Percentiles rank a stretch among this genome's conserved stretches.
Evolutionary conservation across 2,888 invertebrate genomes (phyloP).

Genomic region (Dasypogon diadema): DNA sequence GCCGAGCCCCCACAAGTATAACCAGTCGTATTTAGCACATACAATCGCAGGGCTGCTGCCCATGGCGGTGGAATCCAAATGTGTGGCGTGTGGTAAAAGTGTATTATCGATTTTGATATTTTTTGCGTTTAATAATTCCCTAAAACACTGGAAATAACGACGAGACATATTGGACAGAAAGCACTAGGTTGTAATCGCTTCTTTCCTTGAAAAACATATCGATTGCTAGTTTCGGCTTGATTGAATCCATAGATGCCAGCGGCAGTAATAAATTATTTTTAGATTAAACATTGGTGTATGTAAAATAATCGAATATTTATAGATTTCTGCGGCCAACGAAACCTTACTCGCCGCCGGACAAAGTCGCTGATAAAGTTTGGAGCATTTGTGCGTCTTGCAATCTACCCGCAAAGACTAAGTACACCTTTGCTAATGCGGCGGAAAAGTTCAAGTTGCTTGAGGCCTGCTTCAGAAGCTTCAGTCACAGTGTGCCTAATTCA

Average conservation of each 20-base stretch:
- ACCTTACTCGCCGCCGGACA: constrained; percentile 78
- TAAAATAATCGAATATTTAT: constrained; percentile 57
- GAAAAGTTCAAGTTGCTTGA: constrained; percentile 78
- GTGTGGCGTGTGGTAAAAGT: constrained; percentile 51
- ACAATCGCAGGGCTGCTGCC: neutral
- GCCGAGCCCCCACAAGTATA: neutral
- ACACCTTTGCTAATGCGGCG: constrained; percentile 59
- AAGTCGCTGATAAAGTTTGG: constrained; percentile 74
- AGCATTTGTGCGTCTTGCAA: constrained; percentile 74
- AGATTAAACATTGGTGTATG: neutral
- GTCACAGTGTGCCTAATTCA: constrained; percentile 86
- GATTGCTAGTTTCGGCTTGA: neutral
- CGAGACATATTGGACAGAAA: constrained; percentile 2
- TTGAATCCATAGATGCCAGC: neutral
- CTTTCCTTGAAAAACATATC: constrained; percentile 24
- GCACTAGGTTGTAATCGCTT: constrained; percentile 10
- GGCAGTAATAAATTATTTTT: constrained; percentile 13
- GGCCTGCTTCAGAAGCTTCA: constrained; percentile 78
- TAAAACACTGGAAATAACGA: neutral
- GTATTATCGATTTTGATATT: constrained; percentile 55
- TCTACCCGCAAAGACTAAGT: constrained; percentile 67
- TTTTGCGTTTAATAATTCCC: constrained; percentile 43
- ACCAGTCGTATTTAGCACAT: constrained; percentile 7
- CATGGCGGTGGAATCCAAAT: constrained; percentile 15
- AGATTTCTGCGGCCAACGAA: constrained; percentile 83